A percentile compares a stretch with the other conserved stretches of the same genome.
Evolutionary conservation across 2,797 vertebrate species (phyloP).

Genomic region (Euphonia xanthogaster): DNA sequence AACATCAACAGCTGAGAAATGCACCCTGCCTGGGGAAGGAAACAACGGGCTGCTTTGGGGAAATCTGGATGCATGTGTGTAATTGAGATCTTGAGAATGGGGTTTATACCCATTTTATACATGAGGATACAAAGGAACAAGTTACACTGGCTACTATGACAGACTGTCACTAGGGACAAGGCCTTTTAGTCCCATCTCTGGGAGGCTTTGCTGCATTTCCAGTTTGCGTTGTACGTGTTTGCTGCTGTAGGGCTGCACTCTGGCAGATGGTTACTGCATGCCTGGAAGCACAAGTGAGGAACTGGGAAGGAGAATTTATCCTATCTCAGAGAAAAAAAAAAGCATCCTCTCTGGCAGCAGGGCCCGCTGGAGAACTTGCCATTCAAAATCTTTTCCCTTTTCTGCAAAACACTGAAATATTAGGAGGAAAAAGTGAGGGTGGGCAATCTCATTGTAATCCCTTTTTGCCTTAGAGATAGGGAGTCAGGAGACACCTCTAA

Average conservation of each 20-base stretch:
- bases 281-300: conserved; percentile 7
- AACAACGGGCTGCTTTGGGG: neutral
- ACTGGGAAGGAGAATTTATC: neutral
- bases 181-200: neutral
- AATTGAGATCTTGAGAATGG: neutral
- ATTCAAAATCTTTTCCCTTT: neutral
- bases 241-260: neutral
- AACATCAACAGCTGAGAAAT: neutral
- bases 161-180: neutral
- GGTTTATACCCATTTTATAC: neutral
- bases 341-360: neutral
- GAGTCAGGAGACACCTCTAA: neutral
- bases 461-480: neutral
- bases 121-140: neutral
- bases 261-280: neutral
- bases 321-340: neutral
- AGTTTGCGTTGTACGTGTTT: neutral
- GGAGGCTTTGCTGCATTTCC: neutral
- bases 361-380: neutral
- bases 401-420: neutral
- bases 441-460: neutral
- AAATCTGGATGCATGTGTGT: neutral
- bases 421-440: neutral
- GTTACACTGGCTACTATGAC: neutral
- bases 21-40: neutral